Conservation (phyloP, 2,113 vertebrate genomes). For the Sceloporus tristichus region DNA sequence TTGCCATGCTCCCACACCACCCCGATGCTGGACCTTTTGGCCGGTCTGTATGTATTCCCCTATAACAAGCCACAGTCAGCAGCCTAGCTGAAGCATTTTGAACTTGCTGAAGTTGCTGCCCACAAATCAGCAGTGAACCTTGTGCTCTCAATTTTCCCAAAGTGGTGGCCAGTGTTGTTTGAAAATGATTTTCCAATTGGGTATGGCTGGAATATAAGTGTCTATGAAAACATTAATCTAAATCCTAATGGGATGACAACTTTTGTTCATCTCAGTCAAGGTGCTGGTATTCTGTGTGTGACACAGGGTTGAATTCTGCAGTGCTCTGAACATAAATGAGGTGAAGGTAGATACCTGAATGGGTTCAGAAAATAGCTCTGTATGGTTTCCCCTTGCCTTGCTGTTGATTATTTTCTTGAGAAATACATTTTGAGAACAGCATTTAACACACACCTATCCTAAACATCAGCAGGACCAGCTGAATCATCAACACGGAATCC, state of each 20-base stretch:
- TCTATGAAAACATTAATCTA: too few relatives aligned
- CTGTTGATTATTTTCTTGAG: conserved; percentile 56
- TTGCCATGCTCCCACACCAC: too few relatives aligned
- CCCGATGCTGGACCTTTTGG: too few relatives aligned
- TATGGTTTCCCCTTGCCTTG: conserved; percentile 46
- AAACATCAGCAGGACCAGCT: conserved; percentile 58
- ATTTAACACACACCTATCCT: conserved; percentile 66
- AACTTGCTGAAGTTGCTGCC: too few relatives aligned
- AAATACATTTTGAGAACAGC: conserved; percentile 33
- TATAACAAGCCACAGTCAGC: too few relatives aligned
- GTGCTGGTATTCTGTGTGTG: neutral
- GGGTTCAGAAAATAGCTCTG: conserved; percentile 32
- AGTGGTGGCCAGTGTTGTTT: too few relatives aligned
- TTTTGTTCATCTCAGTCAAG: neutral
- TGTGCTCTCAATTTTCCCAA: too few relatives aligned
- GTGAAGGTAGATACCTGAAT: neutral
- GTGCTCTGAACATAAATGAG: neutral
- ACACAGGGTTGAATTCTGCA: neutral
- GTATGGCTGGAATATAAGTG: too few relatives aligned
- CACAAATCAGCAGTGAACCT: too few relatives aligned
- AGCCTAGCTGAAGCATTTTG: too few relatives aligned
- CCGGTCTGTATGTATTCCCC: too few relatives aligned
- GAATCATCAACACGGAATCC: conserved; percentile 21
- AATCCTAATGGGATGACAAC: neutral
- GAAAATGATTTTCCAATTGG: too few relatives aligned